These are phyloP conservation scores for Tylochromis polylepis DNA, from an alignment of 2,113 vertebrate genomes.

Conservation along the genomic window DNA sequence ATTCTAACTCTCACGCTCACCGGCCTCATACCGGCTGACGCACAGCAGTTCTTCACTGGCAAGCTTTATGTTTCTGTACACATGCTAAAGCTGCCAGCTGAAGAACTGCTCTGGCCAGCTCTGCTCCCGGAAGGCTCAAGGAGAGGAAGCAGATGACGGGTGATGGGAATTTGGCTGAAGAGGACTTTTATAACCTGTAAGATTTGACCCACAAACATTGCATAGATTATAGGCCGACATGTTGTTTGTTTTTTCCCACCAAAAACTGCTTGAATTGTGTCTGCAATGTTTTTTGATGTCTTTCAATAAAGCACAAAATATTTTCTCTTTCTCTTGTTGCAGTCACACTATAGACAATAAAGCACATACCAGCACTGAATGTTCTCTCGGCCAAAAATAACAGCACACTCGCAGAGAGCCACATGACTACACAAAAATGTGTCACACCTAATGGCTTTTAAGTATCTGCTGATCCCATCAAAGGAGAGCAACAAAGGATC, in stretches of 20 bases:
- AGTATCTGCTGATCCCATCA: not conserved
- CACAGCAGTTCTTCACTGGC: conserved; percentile 99
- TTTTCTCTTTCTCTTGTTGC: not conserved
- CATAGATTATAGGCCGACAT: not conserved
- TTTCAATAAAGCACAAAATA: conserved; percentile 29
- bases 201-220: not conserved
- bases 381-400: not conserved
- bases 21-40: conserved; percentile 77
- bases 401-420: not conserved
- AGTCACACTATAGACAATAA: not conserved
- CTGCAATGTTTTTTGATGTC: not conserved
- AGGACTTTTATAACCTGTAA: not conserved
- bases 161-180: conserved; percentile 6
- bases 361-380: not conserved
- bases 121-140: conserved; percentile 69
- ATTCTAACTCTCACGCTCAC: not conserved
- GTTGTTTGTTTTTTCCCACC: not conserved
- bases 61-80: conserved; percentile 97
- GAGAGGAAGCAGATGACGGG: not conserved
- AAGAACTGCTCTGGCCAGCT: conserved; percentile 99
- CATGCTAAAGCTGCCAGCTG: conserved; percentile 99
- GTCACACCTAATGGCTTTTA: not conserved
- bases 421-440: not conserved
- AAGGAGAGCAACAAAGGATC: not conserved
- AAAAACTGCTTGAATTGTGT: not conserved